Conservation (phyloP, 2,113 vertebrate species). For the Prolemur simus region DNA sequence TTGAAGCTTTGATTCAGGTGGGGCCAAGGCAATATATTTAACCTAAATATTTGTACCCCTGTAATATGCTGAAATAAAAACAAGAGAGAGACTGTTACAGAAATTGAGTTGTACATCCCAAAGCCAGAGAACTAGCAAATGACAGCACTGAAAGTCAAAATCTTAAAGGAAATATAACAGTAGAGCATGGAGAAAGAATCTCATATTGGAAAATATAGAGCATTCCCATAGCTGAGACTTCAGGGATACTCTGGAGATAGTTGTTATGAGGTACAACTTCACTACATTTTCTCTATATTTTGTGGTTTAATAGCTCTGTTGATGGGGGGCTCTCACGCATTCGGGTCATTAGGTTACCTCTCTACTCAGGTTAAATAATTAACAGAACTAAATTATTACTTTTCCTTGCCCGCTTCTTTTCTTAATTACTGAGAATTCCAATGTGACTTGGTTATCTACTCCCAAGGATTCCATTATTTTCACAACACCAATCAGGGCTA, state of each 20-base stretch:
- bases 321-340: not conserved
- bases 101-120: not conserved
- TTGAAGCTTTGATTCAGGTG: no score
- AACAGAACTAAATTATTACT: not conserved
- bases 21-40: no score
- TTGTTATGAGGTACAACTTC: not conserved
- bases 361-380: not conserved
- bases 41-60: no score
- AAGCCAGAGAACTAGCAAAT: not conserved
- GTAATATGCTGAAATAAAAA: no score
- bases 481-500: not conserved
- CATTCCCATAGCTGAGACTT: not conserved
- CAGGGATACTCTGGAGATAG: not conserved
- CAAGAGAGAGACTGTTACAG: not conserved
- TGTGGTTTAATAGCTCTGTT: not conserved
- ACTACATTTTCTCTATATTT: not conserved
- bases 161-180: not conserved
- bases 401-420: not conserved
- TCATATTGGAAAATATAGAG: not conserved
- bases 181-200: not conserved
- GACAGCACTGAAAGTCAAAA: not conserved
- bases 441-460: not conserved
- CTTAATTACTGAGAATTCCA: conserved; percentile 9
- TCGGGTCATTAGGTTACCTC: not conserved
- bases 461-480: not conserved